These are phyloP conservation scores for Doryteuthis pealeii DNA, from an alignment of 1,140 invertebrate species.

Conservation along the genomic window DNA sequence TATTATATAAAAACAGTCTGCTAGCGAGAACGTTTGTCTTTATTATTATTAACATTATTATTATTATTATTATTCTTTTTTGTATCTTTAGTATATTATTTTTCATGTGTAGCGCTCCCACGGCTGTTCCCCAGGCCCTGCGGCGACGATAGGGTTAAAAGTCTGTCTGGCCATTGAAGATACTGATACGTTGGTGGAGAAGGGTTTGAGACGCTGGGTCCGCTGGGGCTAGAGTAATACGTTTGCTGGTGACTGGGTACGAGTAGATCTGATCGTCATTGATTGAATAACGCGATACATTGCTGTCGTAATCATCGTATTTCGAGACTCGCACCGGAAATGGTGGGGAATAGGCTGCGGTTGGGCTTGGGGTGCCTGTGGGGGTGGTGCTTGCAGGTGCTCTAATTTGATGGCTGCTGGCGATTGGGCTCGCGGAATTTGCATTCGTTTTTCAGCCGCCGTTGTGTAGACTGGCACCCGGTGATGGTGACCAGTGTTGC, in stretches of 20 bases:
- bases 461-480: conserved; percentile 12
- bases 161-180: conserved; percentile 50
- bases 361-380: conserved; percentile 22
- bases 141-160: conserved; percentile 54
- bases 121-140: conserved; percentile 47
- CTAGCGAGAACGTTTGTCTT: too few relatives aligned
- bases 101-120: conserved; percentile 52
- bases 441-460: conserved; percentile 32
- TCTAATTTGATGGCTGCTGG: conserved; percentile 39
- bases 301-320: conserved; percentile 5
- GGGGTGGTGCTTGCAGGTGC: conserved; percentile 28
- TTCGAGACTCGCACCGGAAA: conserved; percentile 21
- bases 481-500: conserved; percentile 21
- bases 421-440: conserved; percentile 35
- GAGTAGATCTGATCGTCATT: not conserved
- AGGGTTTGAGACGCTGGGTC: conserved; percentile 17
- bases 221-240: not conserved
- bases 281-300: not conserved
- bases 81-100: too few relatives aligned
- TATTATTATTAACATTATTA: too few relatives aligned
- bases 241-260: conserved; percentile 1
- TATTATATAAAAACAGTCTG: too few relatives aligned
- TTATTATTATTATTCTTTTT: too few relatives aligned
- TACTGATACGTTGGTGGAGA: conserved; percentile 42
- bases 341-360: conserved; percentile 19